Base-by-base conservation (phyloP, 2,113 vertebrate genomes). In the Puffinus mauretanicus region DNA sequence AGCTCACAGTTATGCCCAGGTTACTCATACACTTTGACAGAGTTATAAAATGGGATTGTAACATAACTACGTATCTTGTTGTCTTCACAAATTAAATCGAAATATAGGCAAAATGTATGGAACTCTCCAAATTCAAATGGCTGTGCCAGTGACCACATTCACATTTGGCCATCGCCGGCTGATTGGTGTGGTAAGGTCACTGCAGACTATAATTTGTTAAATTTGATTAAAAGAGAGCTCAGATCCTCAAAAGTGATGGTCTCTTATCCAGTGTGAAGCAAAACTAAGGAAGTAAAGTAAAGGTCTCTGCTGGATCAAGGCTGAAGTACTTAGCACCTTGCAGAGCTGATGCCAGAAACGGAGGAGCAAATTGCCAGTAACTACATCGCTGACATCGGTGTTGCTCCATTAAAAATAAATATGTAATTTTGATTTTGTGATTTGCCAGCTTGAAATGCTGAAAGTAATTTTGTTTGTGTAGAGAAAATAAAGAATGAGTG, bases 331-430 rank as follows among this genome's bases (percentile, higher is more conserved):
- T 57, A 38, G 10, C 26, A 64, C 26, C 27, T 82, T 80, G 49
- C 27, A 65, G 40, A 87, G 46, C 10, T 38, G 54, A 29, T 47
- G 52, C 36, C 16, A 29, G 44, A 57, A 79, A 42, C 6, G 18
- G 9, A 72, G 51, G n/a, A 75, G 21, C 0, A 0, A 85, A 57
- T 58, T 82, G 29, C 27, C 16, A 54, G 1, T 24, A 60, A 61
- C 6, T 8, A 29, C 26, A 13, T 54, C 2, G 10, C 52, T 76
- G 26, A 40, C 40, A 10, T 9, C 71, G 30, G 26, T 80, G 58
- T 52, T 44, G 13, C 40, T 55, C 13, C 26, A 14, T 82, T 95
- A 83, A 91, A 82, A 92, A 83, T 32, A 94, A 92, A 66, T 25
- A 42, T 0, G 3, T 30, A 47, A 54, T 82, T 85, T 72, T 61